Conservation (phyloP, 2,888 invertebrate species). For the Drosophila neonasuta region DNA sequence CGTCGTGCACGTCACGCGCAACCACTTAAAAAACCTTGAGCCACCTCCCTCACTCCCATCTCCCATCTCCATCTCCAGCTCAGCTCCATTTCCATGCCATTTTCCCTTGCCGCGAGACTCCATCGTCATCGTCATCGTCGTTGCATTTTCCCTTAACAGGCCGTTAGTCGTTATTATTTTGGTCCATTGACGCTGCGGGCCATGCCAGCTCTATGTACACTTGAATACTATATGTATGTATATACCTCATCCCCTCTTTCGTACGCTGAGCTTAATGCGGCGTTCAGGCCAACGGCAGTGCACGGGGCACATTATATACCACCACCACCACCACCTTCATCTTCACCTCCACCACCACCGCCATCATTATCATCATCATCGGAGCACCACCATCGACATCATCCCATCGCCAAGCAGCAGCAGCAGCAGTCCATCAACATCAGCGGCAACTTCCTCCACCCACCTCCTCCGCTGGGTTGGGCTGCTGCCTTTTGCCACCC, state of each 20-base stretch:
- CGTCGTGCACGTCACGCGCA: conserved; percentile 71
- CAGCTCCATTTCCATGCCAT: conserved; percentile 45
- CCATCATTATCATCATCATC: conserved; percentile 8
- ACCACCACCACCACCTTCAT: conserved; percentile 46
- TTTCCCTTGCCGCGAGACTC: conserved; percentile 45
- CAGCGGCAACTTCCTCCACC: conserved; percentile 36
- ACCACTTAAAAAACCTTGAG: conserved; percentile 80
- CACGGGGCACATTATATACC: conserved; percentile 66
- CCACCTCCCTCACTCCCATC: conserved; percentile 42
- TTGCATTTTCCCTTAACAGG: conserved; percentile 74
- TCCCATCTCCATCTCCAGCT: conserved; percentile 20
- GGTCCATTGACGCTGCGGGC: conserved; percentile 81
- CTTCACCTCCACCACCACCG: conserved; percentile 13
- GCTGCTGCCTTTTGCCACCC: conserved; percentile 56
- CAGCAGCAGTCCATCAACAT: conserved; percentile 51
- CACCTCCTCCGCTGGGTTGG: conserved; percentile 18
- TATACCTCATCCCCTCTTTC: conserved; percentile 12
- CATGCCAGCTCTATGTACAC: conserved; percentile 65
- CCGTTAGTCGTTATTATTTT: conserved; percentile 79
- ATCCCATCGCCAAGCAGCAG: neutral
- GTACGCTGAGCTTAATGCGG: conserved; percentile 53
- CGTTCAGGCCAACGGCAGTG: conserved; percentile 57
- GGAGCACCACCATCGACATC: conserved; percentile 11
- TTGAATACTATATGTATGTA: conserved; percentile 20
- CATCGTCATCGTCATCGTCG: conserved; percentile 24